Base-by-base conservation (phyloP, 2,888 invertebrate species). In the Clunio marinus region DNA sequence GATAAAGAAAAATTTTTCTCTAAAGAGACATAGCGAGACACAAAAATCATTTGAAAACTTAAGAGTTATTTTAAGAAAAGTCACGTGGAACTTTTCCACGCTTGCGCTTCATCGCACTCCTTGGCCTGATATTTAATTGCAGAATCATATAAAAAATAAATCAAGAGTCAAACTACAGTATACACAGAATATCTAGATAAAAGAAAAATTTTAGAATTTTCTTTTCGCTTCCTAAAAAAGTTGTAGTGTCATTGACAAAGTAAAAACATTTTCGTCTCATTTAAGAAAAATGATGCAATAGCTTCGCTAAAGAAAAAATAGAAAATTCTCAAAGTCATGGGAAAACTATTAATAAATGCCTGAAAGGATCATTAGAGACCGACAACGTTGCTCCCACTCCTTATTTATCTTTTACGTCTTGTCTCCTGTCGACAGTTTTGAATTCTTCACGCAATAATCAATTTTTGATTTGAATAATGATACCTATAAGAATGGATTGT, bases 331-430 rank as follows among this genome's bases (percentile, higher is more conserved):
- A 51, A 51, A 66, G 66, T 66, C 66, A 66, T 66, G 66, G 28
- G 17, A 24, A 66, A 66, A 55, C 66, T 66, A 66, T 66, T 66
- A 66, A 66, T 66, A 66, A 66, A 46, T 46, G 66, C 46, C 32
- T 46, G 28, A 55, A 66, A 66, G 66, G 46, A 66, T 66, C 66
- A 66, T 66, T 66, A 55, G 46, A 66, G 46, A 17, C 46, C 55
- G 27, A 66, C 66, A 66, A 55, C 35, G 32, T 24, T 7, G 24
- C 25, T n/a, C 27, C 15, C 2, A 4, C 5, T 57, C 57, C 27
- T n/a, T n/a, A n/a, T n/a, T n/a, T n/a, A 22, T 45, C 4, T 45
- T 45, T 7, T 17, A 15, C 7, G 15, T 7, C 45, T 5, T 13
- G 13, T 4, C 25, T 10, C 8, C n/a, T 3, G 25, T 22, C 15